Conservation (phyloP, 2,888 invertebrate species). For the Scaptomyza cyrtandrae region DNA sequence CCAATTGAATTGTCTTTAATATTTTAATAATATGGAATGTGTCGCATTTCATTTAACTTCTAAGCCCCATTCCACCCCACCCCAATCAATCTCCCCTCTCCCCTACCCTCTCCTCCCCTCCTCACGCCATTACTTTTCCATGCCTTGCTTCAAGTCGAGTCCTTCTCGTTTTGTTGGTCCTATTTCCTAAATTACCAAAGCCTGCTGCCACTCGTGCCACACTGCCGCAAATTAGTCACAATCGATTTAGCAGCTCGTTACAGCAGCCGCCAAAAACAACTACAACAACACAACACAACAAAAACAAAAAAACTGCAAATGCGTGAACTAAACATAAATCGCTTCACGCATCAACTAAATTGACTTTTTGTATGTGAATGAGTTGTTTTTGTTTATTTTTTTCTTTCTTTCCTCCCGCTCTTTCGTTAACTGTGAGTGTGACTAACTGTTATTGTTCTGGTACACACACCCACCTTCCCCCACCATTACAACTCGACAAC, state of each 20-base stretch:
- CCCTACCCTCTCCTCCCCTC: too few relatives aligned
- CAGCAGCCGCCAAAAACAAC: slow-evolving; percentile 61
- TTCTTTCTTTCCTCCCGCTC: not conserved
- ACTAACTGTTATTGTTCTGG: slow-evolving; percentile 58
- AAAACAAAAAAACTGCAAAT: slow-evolving; percentile 42
- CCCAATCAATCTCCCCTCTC: too few relatives aligned
- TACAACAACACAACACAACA: slow-evolving; percentile 22
- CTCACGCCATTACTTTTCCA: not conserved
- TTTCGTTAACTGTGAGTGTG: slow-evolving; percentile 33
- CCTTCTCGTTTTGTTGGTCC: slow-evolving; percentile 19
- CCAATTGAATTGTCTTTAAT: slow-evolving; percentile 78
- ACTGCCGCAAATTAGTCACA: slow-evolving; percentile 79
- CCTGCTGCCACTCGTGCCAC: slow-evolving; percentile 40
- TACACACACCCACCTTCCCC: slow-evolving; percentile 5
- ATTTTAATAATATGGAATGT: slow-evolving; percentile 72
- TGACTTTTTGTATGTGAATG: slow-evolving; percentile 38
- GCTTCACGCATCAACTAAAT: slow-evolving; percentile 75
- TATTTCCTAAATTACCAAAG: slow-evolving; percentile 50
- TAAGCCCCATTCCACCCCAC: not conserved
- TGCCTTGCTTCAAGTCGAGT: slow-evolving; percentile 17
- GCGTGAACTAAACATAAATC: slow-evolving; percentile 63
- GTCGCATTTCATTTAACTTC: slow-evolving; percentile 35
- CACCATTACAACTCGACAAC: not conserved
- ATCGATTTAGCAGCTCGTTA: slow-evolving; percentile 78
- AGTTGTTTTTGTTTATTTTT: too few relatives aligned